Conservation (phyloP, 1,140 invertebrate species). For the Gerris buenoi region DNA sequence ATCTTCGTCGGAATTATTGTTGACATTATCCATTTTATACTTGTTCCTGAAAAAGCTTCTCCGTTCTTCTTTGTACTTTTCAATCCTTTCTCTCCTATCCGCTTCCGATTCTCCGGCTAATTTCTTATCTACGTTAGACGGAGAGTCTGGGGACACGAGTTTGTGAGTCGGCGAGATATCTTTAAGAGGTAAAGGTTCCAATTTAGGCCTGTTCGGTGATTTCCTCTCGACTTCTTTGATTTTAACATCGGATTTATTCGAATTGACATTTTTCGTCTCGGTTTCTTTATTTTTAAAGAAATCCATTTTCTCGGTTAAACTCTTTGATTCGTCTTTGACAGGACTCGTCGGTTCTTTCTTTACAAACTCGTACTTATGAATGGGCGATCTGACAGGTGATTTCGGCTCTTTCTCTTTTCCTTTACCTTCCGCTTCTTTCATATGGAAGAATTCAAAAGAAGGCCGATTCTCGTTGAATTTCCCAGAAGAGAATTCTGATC, state of each 20-base stretch:
- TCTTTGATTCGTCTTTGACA: neutral
- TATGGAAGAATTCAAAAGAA: neutral
- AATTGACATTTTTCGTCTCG: neutral
- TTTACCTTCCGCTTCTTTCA: neutral
- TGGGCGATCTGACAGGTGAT: neutral
- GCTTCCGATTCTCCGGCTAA: constrained; percentile 29
- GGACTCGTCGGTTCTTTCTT: neutral
- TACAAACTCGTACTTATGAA: neutral
- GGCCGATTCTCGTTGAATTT: neutral
- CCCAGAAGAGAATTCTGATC: neutral
- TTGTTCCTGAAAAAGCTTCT: constrained; percentile 70
- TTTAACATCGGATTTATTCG: neutral
- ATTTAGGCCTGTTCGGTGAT: neutral
- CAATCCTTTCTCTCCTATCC: constrained; percentile 23
- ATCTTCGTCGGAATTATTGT: constrained; percentile 35
- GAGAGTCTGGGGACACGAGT: neutral
- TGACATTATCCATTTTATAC: constrained; percentile 67
- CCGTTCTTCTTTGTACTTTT: constrained; percentile 75
- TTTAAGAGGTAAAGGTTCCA: neutral
- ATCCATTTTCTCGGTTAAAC: neutral
- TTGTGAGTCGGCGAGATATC: neutral
- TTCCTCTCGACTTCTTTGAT: neutral
- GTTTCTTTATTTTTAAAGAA: neutral
- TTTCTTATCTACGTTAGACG: neutral
- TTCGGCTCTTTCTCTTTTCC: neutral